A percentile compares a stretch with the other conserved stretches of the same genome.
These are phyloP conservation scores for Scolanthus callimorphus DNA, from an alignment of 92 coral and sea anemone genomes.

Conservation along the genomic window DNA sequence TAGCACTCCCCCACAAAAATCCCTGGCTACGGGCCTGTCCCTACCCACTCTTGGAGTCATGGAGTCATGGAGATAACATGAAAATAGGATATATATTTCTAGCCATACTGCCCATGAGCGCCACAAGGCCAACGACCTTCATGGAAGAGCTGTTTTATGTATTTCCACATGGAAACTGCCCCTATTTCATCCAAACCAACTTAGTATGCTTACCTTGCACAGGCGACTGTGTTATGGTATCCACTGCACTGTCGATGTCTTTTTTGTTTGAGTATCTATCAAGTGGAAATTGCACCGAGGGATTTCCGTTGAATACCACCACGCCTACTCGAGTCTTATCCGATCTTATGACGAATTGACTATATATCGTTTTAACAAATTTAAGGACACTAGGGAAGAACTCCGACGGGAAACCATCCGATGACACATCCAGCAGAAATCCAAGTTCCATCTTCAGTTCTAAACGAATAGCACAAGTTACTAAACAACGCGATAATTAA, in stretches of 20 bases:
- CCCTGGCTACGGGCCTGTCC: no score
- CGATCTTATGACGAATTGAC: constrained; percentile 37
- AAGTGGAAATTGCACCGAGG: constrained; percentile 33
- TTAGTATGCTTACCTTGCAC: no score
- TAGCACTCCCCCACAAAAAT: no score
- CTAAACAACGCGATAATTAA: no score
- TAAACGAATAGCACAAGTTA: constrained; percentile 2
- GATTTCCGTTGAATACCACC: constrained; percentile 39
- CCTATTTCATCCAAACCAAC: no score
- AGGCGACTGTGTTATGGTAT: constrained; percentile 29
- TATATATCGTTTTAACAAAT: constrained; percentile 46
- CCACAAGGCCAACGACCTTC: no score
- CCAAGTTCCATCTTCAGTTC: constrained; percentile 69
- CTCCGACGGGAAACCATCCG: constrained; percentile 28
- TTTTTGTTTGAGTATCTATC: constrained; percentile 44
- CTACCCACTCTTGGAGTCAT: no score
- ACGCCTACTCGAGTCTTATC: constrained; percentile 68
- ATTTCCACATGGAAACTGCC: no score
- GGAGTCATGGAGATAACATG: no score
- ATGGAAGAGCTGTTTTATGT: no score
- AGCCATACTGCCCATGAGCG: no score
- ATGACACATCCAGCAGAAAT: constrained; percentile 48
- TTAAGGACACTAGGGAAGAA: constrained; percentile 50
- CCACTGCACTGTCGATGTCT: constrained; percentile 40
- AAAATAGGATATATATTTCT: no score